Evolutionary conservation across 2,113 vertebrate species (phyloP), one percentile per base, ranked within the genome.

Genomic region (Dasyornis broadbenti): DNA sequence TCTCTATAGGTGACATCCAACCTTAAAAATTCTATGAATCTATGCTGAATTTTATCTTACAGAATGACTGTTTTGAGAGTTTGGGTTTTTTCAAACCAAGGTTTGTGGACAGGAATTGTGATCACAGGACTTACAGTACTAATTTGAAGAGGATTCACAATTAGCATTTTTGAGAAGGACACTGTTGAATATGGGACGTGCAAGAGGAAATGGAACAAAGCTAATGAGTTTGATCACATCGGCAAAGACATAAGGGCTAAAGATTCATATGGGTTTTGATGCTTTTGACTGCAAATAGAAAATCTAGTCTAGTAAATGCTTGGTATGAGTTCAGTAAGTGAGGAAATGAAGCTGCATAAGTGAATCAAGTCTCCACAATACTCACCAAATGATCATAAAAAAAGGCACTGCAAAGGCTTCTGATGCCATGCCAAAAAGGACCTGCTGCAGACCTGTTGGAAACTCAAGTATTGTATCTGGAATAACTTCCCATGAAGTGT

Each of bases 401-500:
- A 99, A 98, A 72, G 99, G 98, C 19, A 99, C 98, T 0, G 98
- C 99, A 19, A 99, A 99, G 30, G 99, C 98, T 97, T 99, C 99
- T 1, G 99, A 99, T 1, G 98, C 97, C 65, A 99, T 40, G 21
- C 97, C 85, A 3, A 84, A 63, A 60, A 99, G 75, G n/a, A 99
- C 10, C 1, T 87, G n/a, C 86, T 85, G 92, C 77, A 98, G 49
- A 6, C 77, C 94, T 10, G 3, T 12, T 28, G 99, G 98, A 37
- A 99, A 98, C 40, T 71, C 60, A 26, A 63, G 68, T 39, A 99
- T 50, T 0, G 97, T 95, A 12, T 14, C 12, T 10, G 98, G 98
- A 37, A 99, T 81, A 37, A 98, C 98, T 26, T 98, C 97, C 99
- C 99, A 99, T 0, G 99, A 98, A 13, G 97, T 99, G 82, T 82